Percentiles rank a stretch among this genome's conserved stretches.
Evolutionary conservation across 2,888 invertebrate genomes (phyloP).

Genomic region (Chrysolina oricalcia): DNA sequence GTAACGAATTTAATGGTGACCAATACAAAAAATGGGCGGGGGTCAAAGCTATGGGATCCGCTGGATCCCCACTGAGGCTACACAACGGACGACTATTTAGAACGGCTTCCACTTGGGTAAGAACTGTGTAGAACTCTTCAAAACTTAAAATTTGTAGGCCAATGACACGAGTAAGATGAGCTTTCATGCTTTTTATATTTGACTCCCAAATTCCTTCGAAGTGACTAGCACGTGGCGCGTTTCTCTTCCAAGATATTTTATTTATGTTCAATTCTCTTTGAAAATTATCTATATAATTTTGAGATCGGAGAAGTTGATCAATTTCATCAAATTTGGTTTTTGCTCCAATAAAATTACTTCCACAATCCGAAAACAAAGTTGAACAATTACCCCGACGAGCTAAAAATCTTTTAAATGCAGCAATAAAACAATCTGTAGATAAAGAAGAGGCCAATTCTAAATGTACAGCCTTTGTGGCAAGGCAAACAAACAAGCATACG

Average conservation of each 20-base stretch:
- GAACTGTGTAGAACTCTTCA: slow-evolving; percentile 55
- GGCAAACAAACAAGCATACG: too few relatives aligned
- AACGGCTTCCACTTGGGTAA: slow-evolving; percentile 52
- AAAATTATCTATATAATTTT: slow-evolving; percentile 27
- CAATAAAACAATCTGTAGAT: too few relatives aligned
- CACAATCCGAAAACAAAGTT: slow-evolving; percentile 29
- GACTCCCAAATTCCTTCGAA: slow-evolving; percentile 61
- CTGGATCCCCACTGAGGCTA: slow-evolving; percentile 36
- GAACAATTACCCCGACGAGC: too few relatives aligned
- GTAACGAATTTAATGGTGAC: too few relatives aligned
- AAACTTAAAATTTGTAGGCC: slow-evolving; percentile 49
- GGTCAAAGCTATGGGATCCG: slow-evolving; percentile 40
- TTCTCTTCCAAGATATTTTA: slow-evolving; percentile 49
- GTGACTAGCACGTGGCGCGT: slow-evolving; percentile 55
- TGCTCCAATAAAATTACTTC: slow-evolving; percentile 36
- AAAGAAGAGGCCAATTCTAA: too few relatives aligned
- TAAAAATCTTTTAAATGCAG: too few relatives aligned
- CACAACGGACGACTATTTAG: slow-evolving; percentile 54
- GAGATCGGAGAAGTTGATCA: slow-evolving; percentile 12
- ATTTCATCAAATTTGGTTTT: slow-evolving; percentile 30
- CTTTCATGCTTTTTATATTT: slow-evolving; percentile 57
- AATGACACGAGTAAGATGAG: slow-evolving; percentile 53
- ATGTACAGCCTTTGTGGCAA: too few relatives aligned
- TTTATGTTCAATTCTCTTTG: slow-evolving; percentile 25
- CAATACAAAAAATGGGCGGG: too few relatives aligned